A percentile compares a stretch with the other conserved stretches of the same genome.
phyloP scores from a whole-genome alignment of 2,888 invertebrate genomes.

The Chrysolina americana region DNA sequence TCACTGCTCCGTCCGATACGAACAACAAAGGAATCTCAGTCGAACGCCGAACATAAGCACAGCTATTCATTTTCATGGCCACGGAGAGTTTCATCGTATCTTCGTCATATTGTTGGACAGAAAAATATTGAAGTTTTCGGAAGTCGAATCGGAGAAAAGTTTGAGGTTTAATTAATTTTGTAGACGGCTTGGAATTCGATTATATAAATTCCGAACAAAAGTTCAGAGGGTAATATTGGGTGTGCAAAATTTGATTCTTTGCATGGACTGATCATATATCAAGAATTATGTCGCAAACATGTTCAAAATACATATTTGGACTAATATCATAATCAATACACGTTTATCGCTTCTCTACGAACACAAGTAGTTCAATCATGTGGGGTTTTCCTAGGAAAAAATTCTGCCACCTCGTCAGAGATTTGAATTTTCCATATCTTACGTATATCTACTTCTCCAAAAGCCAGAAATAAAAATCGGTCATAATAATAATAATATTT shows the following conservation, averaged over 20 bases:
- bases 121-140: background rate
- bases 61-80: slow-evolving; percentile 1
- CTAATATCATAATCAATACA: no score
- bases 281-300: background rate
- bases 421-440: no score
- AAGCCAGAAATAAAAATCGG: no score
- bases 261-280: background rate
- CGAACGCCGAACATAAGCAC: background rate
- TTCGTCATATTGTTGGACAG: background rate
- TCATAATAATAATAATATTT: no score
- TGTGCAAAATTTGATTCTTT: background rate
- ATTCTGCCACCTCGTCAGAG: no score
- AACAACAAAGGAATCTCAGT: slow-evolving; percentile 6
- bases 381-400: no score
- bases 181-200: background rate
- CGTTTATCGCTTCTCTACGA: no score
- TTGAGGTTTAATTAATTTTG: slow-evolving; percentile 1
- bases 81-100: background rate
- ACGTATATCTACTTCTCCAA: no score
- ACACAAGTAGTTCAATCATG: no score
- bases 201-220: background rate
- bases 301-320: no score
- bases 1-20: background rate
- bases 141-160: background rate
- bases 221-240: background rate